These are phyloP conservation scores for Piscicola geometra DNA, from an alignment of 2,888 invertebrate genomes.

Conservation along the genomic window DNA sequence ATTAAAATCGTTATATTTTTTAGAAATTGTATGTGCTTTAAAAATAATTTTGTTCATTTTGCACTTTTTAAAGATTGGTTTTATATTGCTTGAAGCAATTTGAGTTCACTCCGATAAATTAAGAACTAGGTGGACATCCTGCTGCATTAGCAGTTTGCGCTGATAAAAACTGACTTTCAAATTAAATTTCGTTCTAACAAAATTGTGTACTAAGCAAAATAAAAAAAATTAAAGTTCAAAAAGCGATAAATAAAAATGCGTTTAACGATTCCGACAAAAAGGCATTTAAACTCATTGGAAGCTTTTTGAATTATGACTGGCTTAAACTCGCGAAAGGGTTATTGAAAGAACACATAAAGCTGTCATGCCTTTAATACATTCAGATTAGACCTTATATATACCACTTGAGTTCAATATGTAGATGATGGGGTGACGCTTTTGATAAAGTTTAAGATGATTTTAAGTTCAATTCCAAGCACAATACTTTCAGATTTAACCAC, in stretches of 20 bases:
- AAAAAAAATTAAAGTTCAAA: not conserved
- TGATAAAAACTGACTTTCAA: not conserved
- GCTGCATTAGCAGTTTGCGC: too few relatives aligned
- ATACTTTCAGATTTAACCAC: too few relatives aligned
- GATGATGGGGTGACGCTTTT: not conserved
- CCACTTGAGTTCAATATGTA: not conserved
- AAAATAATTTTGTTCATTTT: conserved; percentile 3
- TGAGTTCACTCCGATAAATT: not conserved
- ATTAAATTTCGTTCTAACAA: not conserved
- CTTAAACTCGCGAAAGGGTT: not conserved
- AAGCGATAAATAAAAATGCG: too few relatives aligned
- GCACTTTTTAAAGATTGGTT: not conserved
- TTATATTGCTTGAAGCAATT: not conserved
- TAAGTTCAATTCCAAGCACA: too few relatives aligned
- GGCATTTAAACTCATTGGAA: conserved; percentile 6
- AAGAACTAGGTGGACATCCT: too few relatives aligned
- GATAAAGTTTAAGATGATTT: too few relatives aligned
- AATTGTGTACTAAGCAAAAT: not conserved
- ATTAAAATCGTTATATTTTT: too few relatives aligned
- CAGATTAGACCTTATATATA: not conserved
- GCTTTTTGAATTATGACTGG: not conserved
- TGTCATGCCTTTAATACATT: not conserved
- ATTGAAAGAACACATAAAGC: not conserved
- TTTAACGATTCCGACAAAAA: not conserved
- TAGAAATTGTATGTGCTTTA: too few relatives aligned